Conservation (phyloP, 1,140 invertebrate genomes). For the Drosophila lini region DNA sequence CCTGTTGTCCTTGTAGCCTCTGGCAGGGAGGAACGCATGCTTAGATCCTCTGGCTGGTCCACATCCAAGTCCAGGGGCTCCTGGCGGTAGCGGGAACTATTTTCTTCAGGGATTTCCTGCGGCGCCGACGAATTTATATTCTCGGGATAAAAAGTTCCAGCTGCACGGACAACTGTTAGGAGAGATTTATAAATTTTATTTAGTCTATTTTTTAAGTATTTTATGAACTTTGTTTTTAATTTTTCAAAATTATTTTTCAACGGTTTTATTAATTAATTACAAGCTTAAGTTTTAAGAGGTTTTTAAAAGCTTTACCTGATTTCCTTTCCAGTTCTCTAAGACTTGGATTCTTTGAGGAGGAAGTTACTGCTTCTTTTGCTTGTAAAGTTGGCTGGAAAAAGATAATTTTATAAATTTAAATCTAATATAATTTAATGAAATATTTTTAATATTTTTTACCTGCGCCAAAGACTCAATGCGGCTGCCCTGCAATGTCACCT, state of each 20-base stretch:
- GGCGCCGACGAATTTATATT: slow-evolving; percentile 28
- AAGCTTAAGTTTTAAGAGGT: too few relatives aligned
- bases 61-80: neutral
- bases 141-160: slow-evolving; percentile 84
- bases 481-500: slow-evolving; percentile 5
- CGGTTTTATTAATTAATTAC: neutral
- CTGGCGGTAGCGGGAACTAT: neutral
- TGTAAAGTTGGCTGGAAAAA: slow-evolving; percentile 25
- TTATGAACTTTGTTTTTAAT: neutral
- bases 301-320: slow-evolving; percentile 30
- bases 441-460: slow-evolving; percentile 1
- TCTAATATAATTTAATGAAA: neutral
- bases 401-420: neutral
- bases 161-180: slow-evolving; percentile 81
- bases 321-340: slow-evolving; percentile 40
- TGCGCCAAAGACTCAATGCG: slow-evolving; percentile 9
- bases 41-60: slow-evolving; percentile 71
- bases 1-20: neutral
- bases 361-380: neutral
- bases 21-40: slow-evolving; percentile 45
- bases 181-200: neutral
- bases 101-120: neutral
- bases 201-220: neutral
- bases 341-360: slow-evolving; percentile 1
- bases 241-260: neutral